A percentile compares a stretch with the other conserved stretches of the same genome.
Evolutionary conservation across 1,140 invertebrate species (phyloP).

Genomic region (Frieseomelitta varia): DNA sequence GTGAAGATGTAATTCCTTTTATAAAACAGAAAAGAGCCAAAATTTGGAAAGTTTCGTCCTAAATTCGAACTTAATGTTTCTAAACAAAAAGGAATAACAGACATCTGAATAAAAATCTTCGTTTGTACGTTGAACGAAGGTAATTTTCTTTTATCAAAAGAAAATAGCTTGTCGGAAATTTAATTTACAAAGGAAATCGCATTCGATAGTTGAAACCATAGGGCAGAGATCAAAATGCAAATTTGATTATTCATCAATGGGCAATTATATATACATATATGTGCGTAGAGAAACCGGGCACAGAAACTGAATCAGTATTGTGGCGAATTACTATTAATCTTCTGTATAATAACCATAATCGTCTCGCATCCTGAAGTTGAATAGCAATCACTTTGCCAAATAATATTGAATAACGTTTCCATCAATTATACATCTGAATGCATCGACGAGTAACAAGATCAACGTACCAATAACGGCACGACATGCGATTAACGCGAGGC

Average conservation of each 20-base stretch:
- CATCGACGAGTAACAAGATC: neutral
- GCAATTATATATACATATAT: neutral
- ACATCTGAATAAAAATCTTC: too few species aligned
- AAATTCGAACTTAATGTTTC: too few species aligned
- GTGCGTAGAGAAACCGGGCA: too few species aligned
- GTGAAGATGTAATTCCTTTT: too few species aligned
- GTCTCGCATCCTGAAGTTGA: neutral
- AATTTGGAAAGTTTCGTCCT: too few species aligned
- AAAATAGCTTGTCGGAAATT: neutral
- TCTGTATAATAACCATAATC: slow-evolving; percentile 5
- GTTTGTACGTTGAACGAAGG: neutral
- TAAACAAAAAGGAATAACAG: too few species aligned
- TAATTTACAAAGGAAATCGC: neutral
- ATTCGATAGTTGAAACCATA: neutral
- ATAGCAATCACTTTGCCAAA: neutral
- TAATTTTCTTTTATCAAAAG: too few species aligned
- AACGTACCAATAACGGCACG: neutral
- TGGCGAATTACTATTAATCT: neutral
- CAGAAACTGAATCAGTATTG: neutral
- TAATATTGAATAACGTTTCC: neutral
- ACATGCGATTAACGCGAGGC: neutral
- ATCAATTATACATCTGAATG: neutral
- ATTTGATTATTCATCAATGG: slow-evolving; percentile 14
- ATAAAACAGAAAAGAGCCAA: too few species aligned
- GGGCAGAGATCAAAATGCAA: neutral